Evolutionary conservation across 2,888 invertebrate species (phyloP), one percentile per base, ranked within the genome.

Genomic region (Drosophila eohydei): DNA sequence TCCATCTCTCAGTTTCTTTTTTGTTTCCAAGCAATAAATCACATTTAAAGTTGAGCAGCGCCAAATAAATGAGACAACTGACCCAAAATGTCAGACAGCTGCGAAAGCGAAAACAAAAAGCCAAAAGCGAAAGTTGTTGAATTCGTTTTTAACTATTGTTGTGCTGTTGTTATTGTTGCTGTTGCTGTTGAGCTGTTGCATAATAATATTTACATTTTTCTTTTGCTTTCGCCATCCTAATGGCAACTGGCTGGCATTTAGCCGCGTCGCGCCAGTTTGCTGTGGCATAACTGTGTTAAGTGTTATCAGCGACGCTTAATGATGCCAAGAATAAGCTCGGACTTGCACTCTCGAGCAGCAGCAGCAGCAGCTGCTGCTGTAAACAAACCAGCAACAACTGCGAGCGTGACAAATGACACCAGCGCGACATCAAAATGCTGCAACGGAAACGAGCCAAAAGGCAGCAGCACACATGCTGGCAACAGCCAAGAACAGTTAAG

Each of bases 281-380:
- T 58, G 58, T 58, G 64, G 64, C 61, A 78, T 71, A 81, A 74
- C 78, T 83, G 73, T 83, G 88, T 87, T 85, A 80, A 84, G 83
- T 87, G 83, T 82, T 82, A 83, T 78, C 71, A 80, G 74, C 77
- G 65, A 68, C 70, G 88, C 81, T 87, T 87, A 87, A 87, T 87
- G 87, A 87, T 89, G 89, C 87, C 83, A 80, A 89, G 89, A 89
- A 87, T 87, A 87, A 83, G 85, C 88, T 76, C 67, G 66, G 54
- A 58, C 48, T 30, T 66, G 59, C 63, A 69, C 74, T 59, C 81
- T 74, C 50, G 60, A 70, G 68, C 73, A 72, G 65, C 83, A 76
- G 52, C 60, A 59, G 38, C 56, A 60, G 26, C 62, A 60, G 40
- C 76, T 44, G 16, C 57, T 65, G 41, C 52, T 77, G 69, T 63